A percentile compares a stretch with the other conserved stretches of the same genome.
Evolutionary conservation across 2,113 vertebrate genomes (phyloP).

Genomic region (Lethenteron reissneri): DNA sequence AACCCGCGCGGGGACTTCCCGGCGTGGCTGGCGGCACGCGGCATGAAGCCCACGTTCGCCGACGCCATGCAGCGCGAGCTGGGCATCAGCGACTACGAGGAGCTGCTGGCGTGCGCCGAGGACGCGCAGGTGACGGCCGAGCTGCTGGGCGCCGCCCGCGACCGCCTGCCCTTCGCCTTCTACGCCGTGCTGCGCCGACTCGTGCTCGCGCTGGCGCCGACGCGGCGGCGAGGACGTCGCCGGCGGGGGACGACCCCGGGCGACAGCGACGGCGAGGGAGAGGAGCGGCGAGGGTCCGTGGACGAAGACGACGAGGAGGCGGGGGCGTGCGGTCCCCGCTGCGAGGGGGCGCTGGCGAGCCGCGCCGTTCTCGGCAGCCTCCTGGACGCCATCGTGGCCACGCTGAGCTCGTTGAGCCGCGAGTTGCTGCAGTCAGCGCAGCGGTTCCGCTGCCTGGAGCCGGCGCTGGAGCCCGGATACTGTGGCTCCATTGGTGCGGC

Average conservation of each 20-base stretch:
- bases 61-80: background rate
- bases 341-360: background rate
- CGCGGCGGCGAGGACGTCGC: background rate
- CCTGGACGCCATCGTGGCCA: background rate
- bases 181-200: background rate
- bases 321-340: too few species aligned
- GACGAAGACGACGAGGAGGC: too few species aligned
- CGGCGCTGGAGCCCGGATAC: background rate
- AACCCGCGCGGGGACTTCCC: background rate
- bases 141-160: background rate
- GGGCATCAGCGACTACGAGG: constrained; percentile 1
- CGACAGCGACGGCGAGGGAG: too few species aligned
- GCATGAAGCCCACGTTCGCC: constrained; percentile 1
- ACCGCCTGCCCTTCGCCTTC: background rate
- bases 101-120: constrained; percentile 1
- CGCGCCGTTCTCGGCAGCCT: background rate
- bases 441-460: constrained; percentile 1
- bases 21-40: background rate
- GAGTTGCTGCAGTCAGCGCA: background rate
- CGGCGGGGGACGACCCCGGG: too few species aligned
- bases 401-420: background rate
- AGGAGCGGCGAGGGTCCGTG: too few species aligned
- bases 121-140: background rate
- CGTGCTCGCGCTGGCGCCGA: background rate
- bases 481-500: too few species aligned